A percentile compares a stretch with the other conserved stretches of the same genome.
These are phyloP conservation scores for Sanderia malayensis DNA, from an alignment of 30 jellyfish, hydroid and myxozoan genomes.

Conservation along the genomic window DNA sequence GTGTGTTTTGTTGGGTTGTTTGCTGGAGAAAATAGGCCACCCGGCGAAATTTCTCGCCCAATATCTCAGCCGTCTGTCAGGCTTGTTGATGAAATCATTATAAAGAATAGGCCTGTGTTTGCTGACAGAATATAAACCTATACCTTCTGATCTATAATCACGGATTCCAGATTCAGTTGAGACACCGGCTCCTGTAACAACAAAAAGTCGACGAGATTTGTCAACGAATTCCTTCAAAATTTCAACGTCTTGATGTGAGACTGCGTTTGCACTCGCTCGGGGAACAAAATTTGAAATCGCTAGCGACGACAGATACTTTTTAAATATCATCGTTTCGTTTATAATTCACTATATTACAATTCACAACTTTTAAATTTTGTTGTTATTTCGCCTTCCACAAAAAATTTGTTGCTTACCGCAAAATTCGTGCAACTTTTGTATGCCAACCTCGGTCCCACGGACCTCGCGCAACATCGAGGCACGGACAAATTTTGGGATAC, in stretches of 20 bases:
- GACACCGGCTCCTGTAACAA: conserved; percentile 92
- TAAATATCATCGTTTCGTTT: not conserved
- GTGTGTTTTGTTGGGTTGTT: conserved; percentile 67
- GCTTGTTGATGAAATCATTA: conserved; percentile 63
- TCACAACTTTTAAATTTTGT: too few relatives aligned
- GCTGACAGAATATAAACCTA: conserved; percentile 75
- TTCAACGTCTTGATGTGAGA: conserved; percentile 10
- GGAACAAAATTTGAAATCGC: conserved; percentile 25
- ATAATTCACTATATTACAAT: too few relatives aligned
- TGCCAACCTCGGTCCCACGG: too few relatives aligned
- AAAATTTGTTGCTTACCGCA: too few relatives aligned
- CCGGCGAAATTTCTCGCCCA: conserved; percentile 96
- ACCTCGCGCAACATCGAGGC: too few relatives aligned
- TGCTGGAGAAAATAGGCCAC: conserved; percentile 83
- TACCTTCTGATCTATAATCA: conserved; percentile 86
- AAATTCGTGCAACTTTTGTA: too few relatives aligned
- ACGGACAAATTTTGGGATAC: too few relatives aligned
- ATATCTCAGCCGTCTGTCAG: conserved; percentile 60
- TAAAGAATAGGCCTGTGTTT: conserved; percentile 69
- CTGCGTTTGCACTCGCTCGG: not conserved
- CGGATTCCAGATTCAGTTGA: conserved; percentile 94
- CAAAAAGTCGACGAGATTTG: conserved; percentile 52
- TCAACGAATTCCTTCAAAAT: conserved; percentile 34
- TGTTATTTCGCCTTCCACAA: too few relatives aligned
- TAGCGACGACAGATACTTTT: not conserved